phyloP scores from a whole-genome alignment of 2,113 vertebrate genomes.

The Nettapus auritus region DNA sequence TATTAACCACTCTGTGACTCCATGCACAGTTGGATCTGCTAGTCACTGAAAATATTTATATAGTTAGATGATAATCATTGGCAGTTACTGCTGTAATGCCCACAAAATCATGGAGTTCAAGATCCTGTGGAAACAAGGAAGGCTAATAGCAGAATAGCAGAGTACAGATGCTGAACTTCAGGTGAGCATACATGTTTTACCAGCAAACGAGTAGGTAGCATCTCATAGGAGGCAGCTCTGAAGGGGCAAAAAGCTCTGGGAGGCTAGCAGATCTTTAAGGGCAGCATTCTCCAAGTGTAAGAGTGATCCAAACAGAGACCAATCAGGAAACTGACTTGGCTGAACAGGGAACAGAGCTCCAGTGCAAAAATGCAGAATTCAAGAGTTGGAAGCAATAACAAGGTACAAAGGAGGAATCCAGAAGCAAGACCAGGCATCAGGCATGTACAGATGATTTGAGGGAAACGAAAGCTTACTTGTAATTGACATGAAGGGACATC shows the following conservation, averaged over 20 bases:
- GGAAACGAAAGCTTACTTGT: not conserved
- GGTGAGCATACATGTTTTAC: not conserved
- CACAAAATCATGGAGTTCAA: not conserved
- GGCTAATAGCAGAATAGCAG: not conserved
- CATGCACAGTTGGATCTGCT: not conserved
- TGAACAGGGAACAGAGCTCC: not conserved
- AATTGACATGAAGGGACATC: not conserved
- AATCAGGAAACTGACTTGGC: not conserved
- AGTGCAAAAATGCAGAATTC: not conserved
- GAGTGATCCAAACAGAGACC: not conserved
- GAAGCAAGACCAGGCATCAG: not conserved
- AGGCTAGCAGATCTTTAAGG: not conserved
- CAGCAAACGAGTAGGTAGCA: not conserved
- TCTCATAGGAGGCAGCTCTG: not conserved
- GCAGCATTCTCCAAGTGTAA: not conserved
- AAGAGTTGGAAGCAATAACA: not conserved
- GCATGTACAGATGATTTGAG: not conserved
- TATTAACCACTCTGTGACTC: too few relatives aligned
- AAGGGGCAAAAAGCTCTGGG: not conserved
- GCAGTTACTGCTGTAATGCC: not conserved
- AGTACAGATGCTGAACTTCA: not conserved
- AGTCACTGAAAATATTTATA: not conserved
- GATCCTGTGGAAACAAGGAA: not conserved
- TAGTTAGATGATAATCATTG: not conserved
- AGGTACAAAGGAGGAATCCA: not conserved